Conservation (phyloP, 92 coral and sea anemone species). For the Parazoanthus swiftii region DNA sequence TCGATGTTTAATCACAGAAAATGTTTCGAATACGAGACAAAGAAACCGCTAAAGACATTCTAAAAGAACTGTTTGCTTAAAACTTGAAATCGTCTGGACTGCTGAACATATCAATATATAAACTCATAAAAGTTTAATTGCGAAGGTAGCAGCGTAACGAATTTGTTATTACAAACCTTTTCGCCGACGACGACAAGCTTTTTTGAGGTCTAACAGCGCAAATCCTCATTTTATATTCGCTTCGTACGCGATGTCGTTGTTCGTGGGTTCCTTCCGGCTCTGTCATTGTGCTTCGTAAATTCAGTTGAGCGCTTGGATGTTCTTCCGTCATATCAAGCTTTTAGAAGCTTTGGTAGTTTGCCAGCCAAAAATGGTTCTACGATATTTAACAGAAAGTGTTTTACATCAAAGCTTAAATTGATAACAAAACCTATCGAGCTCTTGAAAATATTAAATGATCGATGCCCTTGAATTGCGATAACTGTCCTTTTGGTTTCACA, state of each 20-base stretch:
- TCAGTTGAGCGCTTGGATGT: neutral
- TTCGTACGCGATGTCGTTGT: constrained; percentile 15
- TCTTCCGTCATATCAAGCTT: constrained; percentile 37
- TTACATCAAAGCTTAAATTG: too few relatives aligned
- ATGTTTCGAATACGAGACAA: neutral
- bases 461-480: neutral
- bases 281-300: neutral
- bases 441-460: neutral
- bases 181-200: constrained; percentile 34
- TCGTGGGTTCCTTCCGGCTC: constrained; percentile 24
- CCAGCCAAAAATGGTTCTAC: neutral
- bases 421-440: neutral
- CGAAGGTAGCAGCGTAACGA: neutral
- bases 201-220: constrained; percentile 30
- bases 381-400: neutral
- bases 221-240: constrained; percentile 40
- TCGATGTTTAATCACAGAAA: too few relatives aligned
- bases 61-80: neutral
- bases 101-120: neutral
- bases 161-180: constrained; percentile 18
- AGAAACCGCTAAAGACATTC: neutral
- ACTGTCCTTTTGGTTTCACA: neutral
- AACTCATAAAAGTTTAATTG: neutral
- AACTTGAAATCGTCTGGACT: neutral
- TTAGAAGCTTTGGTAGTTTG: neutral